Base-by-base conservation (phyloP, 2,113 vertebrate genomes). In the Orthonyx spaldingii region DNA sequence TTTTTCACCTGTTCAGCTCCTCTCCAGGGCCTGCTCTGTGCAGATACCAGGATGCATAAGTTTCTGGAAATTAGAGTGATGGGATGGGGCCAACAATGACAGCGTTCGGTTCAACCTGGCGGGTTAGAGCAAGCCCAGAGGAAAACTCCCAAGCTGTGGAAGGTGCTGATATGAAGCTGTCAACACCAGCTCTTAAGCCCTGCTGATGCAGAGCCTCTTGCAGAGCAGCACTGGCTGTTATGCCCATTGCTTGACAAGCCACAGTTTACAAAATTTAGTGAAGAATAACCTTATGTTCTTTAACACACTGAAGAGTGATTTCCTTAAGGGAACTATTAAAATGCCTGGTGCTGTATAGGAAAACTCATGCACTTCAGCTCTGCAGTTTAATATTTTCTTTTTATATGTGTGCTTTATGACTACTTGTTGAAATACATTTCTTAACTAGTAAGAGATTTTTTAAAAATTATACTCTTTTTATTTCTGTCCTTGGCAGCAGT, bases 61-160 rank as follows among this genome's bases (percentile, higher is more conserved):
- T 44, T 72, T 86, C 49, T 94, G 71, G 53, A 39, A 88, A 61
- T 35, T 0, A n/a, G 32, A 66, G n/a, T 44, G 30, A 42, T 69
- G 76, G 63, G 63, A 44, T 55, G 61, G 30, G 19, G 27, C 41
- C 35, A 44, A 9, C 21, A 66, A 6, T 46, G 21, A 17, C 0
- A 0, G 22, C 2, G 0, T 41, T 90, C 2, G 1, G 12, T 74
- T 88, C 11, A 26, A 17, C 41, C 0, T 0, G 3, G 41, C 0
- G 2, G 56, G 16, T 35, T 39, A 50, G 49, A 69, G 33, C 59
- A 26, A 60, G 23, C 13, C 59, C 53, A 19, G 28, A 49, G 42
- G 47, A 41, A 66, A 85, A 30, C 35, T 28, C 70, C 47, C 26
- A n/a, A 0, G 30, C 26, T 5, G 1, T 28, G 47, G 16, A 6